Base-by-base conservation (phyloP, 2,113 vertebrate genomes). In the Dasypus novemcinctus region DNA sequence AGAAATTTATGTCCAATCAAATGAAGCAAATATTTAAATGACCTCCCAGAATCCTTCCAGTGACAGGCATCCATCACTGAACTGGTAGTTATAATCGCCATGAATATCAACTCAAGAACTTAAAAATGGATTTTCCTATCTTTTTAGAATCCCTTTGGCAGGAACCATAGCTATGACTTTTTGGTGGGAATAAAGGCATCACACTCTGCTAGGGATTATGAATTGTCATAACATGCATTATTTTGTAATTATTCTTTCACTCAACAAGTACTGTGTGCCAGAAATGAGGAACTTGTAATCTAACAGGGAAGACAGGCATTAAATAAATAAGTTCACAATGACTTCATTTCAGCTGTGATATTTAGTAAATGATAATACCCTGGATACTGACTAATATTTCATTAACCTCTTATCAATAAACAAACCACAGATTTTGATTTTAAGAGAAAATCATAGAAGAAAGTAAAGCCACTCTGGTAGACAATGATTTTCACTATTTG, bases 401-500 rank as follows among this genome's bases (percentile, higher is more conserved):
- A 46, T 64, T 15, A 90, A 91, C 4, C 87, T 59, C 18, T 33
- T 78, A 91, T 57, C 46, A 64, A 83, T 72, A 83, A 89, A 63
- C 20, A 80, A 93, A 95, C 18, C 41, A 66, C 23, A 94, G 11
- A 6, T 74, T 92, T 27, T 49, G 9, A 6, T 74, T 92, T 21
- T 49, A 71, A 75, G 49, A 91, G 81, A 86, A 95, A 95, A 92
- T 86, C 43, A 57, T 3, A 2, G 31, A 43, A 94, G 46, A 92
- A 87, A 92, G 90, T 64, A 74, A 74, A 85, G 29, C 3, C 31
- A 84, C 7, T 78, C 94, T 95, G 81, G 13, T 10, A 46, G 43
- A 88, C 4, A 75, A 29, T 90, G 8, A 75, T 80, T 95, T 97
- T 81, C 38, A 49, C 54, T 84, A 80, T 90, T 59, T 96, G 6